phyloP scores from a whole-genome alignment of 2,888 invertebrate genomes.

The Pegoplata infirma region DNA sequence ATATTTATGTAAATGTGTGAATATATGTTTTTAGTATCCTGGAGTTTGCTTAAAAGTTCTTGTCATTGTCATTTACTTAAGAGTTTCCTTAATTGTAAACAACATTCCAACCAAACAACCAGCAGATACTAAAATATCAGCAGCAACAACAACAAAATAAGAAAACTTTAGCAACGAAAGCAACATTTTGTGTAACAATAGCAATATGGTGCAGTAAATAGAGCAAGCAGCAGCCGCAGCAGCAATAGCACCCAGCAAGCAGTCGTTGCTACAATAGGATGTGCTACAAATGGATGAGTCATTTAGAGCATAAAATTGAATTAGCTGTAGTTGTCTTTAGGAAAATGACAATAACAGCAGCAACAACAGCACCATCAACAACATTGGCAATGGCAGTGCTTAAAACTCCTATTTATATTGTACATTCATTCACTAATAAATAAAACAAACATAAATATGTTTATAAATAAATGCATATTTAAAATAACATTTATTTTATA shows the following conservation, averaged over 20 bases:
- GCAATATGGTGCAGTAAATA: conserved; percentile 18
- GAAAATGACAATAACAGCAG: conserved; percentile 54
- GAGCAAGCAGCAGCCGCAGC: not conserved
- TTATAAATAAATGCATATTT: conserved; percentile 38
- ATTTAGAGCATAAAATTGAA: conserved; percentile 59
- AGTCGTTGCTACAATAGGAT: conserved; percentile 18
- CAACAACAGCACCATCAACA: conserved; percentile 3
- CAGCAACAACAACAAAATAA: conserved; percentile 10
- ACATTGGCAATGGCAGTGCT: conserved; percentile 34
- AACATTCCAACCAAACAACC: conserved; percentile 56
- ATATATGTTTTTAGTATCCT: conserved; percentile 26
- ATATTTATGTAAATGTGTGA: conserved; percentile 2
- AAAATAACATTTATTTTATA: conserved; percentile 43
- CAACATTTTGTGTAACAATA: conserved; percentile 6
- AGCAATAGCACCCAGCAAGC: conserved; percentile 11
- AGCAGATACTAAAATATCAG: conserved; percentile 39
- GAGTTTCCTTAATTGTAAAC: conserved; percentile 72
- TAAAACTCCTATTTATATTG: not conserved
- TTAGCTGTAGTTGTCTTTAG: conserved; percentile 46
- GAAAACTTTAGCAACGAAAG: not conserved
- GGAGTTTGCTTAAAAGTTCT: conserved; percentile 59
- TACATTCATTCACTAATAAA: conserved; percentile 3
- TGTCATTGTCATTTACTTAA: conserved; percentile 70
- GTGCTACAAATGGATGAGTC: conserved; percentile 39
- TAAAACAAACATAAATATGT: conserved; percentile 20